Conservation (phyloP, 1,140 invertebrate species). For the Lasaia peninsularis region DNA sequence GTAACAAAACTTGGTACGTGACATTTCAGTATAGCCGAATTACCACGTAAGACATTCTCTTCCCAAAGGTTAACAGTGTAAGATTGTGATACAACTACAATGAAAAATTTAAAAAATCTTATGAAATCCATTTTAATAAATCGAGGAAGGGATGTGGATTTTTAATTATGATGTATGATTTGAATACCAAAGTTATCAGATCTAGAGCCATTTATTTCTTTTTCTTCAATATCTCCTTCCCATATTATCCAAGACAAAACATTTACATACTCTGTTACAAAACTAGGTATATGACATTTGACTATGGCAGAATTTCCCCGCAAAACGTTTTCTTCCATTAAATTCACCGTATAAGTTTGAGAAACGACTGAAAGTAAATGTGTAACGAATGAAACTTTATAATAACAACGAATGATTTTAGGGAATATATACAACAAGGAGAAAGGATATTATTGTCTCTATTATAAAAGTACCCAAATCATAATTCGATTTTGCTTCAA, state of each 20-base stretch:
- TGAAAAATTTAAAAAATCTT: neutral
- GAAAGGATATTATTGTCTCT: neutral
- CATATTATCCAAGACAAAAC: slow-evolving; percentile 87
- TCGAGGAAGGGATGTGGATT: neutral
- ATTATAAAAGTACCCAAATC: slow-evolving; percentile 51
- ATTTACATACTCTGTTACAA: slow-evolving; percentile 92
- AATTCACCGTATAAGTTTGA: slow-evolving; percentile 91
- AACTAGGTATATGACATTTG: slow-evolving; percentile 95
- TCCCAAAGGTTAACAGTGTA: slow-evolving; percentile 92
- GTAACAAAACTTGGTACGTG: slow-evolving; percentile 91
- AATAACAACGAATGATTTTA: neutral
- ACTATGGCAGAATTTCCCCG: slow-evolving; percentile 92
- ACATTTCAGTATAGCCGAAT: slow-evolving; percentile 91
- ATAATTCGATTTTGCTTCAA: slow-evolving; percentile 53
- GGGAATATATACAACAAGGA: neutral
- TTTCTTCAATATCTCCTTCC: slow-evolving; percentile 76
- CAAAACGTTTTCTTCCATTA: slow-evolving; percentile 93
- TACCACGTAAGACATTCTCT: slow-evolving; percentile 90
- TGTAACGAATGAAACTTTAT: neutral
- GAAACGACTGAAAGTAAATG: slow-evolving; percentile 86
- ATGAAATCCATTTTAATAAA: neutral
- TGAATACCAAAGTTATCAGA: slow-evolving; percentile 50
- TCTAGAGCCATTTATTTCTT: slow-evolving; percentile 66
- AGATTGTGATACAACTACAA: slow-evolving; percentile 89
- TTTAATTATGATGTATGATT: neutral